phyloP scores from a whole-genome alignment of 2,113 vertebrate genomes.

The Sinocyclocheilus grahami region DNA sequence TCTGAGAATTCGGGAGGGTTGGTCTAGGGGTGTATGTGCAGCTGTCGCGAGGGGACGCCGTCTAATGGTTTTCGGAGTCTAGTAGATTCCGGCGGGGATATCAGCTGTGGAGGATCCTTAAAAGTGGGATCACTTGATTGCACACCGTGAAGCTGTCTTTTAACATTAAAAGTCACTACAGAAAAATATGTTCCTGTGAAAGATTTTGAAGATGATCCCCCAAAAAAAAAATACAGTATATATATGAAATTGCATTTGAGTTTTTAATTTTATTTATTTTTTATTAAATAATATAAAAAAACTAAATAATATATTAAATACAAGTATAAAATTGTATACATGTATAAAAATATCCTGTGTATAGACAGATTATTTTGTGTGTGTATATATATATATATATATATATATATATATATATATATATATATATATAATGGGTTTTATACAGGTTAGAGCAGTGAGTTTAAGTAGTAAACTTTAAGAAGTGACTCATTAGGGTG shows the following conservation, averaged over 20 bases:
- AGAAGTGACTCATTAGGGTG: background rate
- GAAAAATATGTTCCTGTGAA: background rate
- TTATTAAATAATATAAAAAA: no score
- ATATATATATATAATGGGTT: background rate
- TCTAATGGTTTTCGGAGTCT: slow-evolving; percentile 55
- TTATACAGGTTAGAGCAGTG: background rate
- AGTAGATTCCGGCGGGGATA: slow-evolving; percentile 3
- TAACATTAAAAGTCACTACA: background rate
- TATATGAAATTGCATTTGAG: no score
- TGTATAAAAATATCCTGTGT: no score
- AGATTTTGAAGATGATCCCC: background rate
- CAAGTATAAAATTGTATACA: no score
- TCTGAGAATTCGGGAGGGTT: slow-evolving; percentile 49
- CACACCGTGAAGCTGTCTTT: slow-evolving; percentile 11
- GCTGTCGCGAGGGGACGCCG: slow-evolving; percentile 60
- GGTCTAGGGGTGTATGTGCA: slow-evolving; percentile 59
- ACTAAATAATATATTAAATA: no score
- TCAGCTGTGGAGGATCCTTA: slow-evolving; percentile 35
- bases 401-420: no score
- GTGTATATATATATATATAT: no score
- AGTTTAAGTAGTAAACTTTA: background rate
- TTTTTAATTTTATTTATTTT: no score
- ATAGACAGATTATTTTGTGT: no score
- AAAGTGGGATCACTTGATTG: slow-evolving; percentile 20
- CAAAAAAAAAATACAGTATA: no score